Evolutionary conservation across 2,888 invertebrate species (phyloP).

Genomic region (Netelia virgata): DNA sequence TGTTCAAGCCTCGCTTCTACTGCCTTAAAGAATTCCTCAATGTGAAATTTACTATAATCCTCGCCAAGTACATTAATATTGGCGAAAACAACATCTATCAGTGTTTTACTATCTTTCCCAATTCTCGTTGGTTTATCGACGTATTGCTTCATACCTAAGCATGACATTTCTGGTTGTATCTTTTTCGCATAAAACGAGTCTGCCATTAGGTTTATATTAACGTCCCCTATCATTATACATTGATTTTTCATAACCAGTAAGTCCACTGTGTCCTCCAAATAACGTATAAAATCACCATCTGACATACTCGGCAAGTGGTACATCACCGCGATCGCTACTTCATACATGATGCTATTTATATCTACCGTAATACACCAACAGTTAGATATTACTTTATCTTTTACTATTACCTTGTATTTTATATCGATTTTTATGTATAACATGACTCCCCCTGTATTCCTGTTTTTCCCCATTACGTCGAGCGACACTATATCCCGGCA

Average conservation of each 20-base stretch:
- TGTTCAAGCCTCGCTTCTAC: background rate
- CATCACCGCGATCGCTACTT: slow-evolving; percentile 48
- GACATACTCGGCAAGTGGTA: slow-evolving; percentile 57
- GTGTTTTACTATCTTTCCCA: slow-evolving; percentile 27
- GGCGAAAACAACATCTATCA: slow-evolving; percentile 48
- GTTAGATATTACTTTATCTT: background rate
- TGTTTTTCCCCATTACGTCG: slow-evolving; percentile 47
- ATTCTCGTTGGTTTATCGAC: slow-evolving; percentile 29
- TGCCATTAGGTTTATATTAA: slow-evolving; percentile 34
- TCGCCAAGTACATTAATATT: background rate
- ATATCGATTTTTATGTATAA: slow-evolving; percentile 16
- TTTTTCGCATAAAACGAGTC: slow-evolving; percentile 48
- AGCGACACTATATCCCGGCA: slow-evolving; percentile 47
- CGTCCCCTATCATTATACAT: slow-evolving; percentile 34
- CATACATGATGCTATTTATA: slow-evolving; percentile 41
- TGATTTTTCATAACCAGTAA: slow-evolving; percentile 25
- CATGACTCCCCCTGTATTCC: slow-evolving; percentile 14
- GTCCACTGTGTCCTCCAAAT: background rate
- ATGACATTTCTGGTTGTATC: slow-evolving; percentile 44
- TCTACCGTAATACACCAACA: slow-evolving; percentile 20
- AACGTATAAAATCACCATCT: slow-evolving; percentile 22
- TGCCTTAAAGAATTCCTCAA: background rate
- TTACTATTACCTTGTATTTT: slow-evolving; percentile 2
- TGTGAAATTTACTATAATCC: slow-evolving; percentile 20
- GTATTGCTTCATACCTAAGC: background rate